Percentiles rank a stretch among this genome's conserved stretches.
Evolutionary conservation across 2,888 invertebrate species (phyloP).

Genomic region (Netelia virgata): DNA sequence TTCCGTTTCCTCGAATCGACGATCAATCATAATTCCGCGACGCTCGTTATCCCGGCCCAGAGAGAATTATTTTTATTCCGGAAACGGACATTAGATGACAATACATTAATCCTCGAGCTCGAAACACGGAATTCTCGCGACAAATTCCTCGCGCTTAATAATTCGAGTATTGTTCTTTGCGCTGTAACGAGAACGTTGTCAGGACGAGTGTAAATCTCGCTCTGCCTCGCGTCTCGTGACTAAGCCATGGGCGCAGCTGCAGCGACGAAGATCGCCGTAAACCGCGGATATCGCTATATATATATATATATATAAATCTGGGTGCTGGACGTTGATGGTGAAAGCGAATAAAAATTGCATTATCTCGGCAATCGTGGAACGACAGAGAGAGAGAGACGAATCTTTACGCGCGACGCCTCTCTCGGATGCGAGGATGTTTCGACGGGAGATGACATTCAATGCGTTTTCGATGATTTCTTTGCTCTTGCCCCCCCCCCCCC

Average conservation of each 20-base stretch:
- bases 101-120: slow-evolving; percentile 15
- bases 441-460: slow-evolving; percentile 30
- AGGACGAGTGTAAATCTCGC: slow-evolving; percentile 16
- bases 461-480: slow-evolving; percentile 47
- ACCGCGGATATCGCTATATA: background rate
- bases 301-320: slow-evolving; percentile 24
- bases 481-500: background rate
- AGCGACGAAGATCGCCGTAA: slow-evolving; percentile 3
- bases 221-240: background rate
- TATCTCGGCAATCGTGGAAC: slow-evolving; percentile 25
- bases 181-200: slow-evolving; percentile 15
- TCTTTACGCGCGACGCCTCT: slow-evolving; percentile 29
- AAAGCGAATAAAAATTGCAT: slow-evolving; percentile 64
- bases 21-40: slow-evolving; percentile 16
- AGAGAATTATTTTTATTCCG: background rate
- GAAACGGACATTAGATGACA: background rate
- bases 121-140: slow-evolving; percentile 32
- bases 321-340: slow-evolving; percentile 41
- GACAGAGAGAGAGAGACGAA: slow-evolving; percentile 31
- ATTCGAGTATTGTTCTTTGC: slow-evolving; percentile 48
- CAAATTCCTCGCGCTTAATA: slow-evolving; percentile 24
- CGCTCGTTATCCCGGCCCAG: background rate
- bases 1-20: background rate
- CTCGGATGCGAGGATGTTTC: slow-evolving; percentile 33
- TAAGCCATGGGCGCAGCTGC: background rate